Base-by-base conservation (phyloP, 1,140 invertebrate species). In the Pogonognathellus flavescens region DNA sequence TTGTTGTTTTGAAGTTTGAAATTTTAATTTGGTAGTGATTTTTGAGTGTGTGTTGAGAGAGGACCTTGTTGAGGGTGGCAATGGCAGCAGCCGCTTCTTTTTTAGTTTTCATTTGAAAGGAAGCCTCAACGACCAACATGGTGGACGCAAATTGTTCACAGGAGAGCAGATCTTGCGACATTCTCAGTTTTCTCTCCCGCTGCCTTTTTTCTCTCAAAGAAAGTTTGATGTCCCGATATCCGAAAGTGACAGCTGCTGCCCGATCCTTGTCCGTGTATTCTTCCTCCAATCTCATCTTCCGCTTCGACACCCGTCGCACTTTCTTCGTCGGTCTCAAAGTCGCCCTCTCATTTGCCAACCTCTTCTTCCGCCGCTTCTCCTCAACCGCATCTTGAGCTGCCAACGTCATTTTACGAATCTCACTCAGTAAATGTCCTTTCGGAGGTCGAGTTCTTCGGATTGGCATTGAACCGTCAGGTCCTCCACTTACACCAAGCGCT, bases 241-340 rank as follows among this genome's bases (percentile, higher is more conserved):
- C 95, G 92, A 96, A 93, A 88, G 95, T 95, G 7, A 97, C 96
- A 1, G 96, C 96, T 0, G 96, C 96, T 0, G 96, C 96, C 13
- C 96, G 91, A 90, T 97, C 96, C 89, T 97, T 97, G 90, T 97
- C 96, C 13, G 95, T 97, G 89, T 97, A 97, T 14, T 95, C 90
- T 89, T 97, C 96, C 84, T 95, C 94, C 14, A 89, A 9, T n/a
- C 86, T 50, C 22, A 87, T 88, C 14, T 66, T 84, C 18, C 85
- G 20, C 53, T 60, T 70, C 14, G 62, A 55, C 52, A 25, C 55
- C 53, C 72, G 31, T 10, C 57, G 57, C 59, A 62, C 80, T 18
- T 41, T 66, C 49, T 59, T 59, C 2, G 31, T 3, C 1, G 31
- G 31, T 50, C 59, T 81, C 13, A 16, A 52, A 20, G 3, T 55